Conservation (phyloP, 2,113 vertebrate species). For the Phodopus roborovskii region DNA sequence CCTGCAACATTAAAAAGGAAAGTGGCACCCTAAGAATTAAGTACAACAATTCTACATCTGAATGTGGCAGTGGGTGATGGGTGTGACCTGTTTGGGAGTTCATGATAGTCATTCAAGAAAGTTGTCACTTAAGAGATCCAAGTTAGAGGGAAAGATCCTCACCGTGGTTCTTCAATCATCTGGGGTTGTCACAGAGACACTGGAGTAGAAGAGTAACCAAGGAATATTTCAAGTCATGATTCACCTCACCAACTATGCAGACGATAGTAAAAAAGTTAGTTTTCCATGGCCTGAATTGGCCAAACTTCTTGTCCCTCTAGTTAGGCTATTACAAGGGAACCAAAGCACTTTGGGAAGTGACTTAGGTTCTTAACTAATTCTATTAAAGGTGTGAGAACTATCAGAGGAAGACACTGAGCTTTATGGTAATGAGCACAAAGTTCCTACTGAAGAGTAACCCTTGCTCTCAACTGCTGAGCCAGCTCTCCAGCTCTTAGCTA, state of each 20-base stretch:
- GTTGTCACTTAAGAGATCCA: background rate
- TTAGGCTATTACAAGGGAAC: background rate
- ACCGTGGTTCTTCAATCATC: background rate
- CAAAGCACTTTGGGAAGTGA: background rate
- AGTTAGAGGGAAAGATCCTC: background rate
- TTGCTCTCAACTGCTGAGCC: background rate
- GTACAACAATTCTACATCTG: background rate
- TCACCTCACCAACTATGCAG: background rate
- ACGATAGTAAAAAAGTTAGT: background rate
- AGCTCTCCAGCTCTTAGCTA: background rate
- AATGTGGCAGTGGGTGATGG: background rate
- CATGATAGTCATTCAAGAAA: background rate
- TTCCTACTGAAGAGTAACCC: background rate
- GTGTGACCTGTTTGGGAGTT: background rate
- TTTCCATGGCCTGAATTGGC: background rate
- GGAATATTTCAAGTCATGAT: conserved; percentile 29
- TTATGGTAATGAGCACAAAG: background rate
- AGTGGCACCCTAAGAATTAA: background rate
- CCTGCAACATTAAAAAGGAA: background rate
- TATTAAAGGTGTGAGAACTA: background rate
- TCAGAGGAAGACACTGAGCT: background rate
- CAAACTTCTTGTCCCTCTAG: background rate
- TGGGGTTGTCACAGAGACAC: background rate
- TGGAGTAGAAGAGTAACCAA: background rate
- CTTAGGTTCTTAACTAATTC: background rate